phyloP scores from a whole-genome alignment of 1,140 invertebrate species.

The Helicorthomorpha holstii region DNA sequence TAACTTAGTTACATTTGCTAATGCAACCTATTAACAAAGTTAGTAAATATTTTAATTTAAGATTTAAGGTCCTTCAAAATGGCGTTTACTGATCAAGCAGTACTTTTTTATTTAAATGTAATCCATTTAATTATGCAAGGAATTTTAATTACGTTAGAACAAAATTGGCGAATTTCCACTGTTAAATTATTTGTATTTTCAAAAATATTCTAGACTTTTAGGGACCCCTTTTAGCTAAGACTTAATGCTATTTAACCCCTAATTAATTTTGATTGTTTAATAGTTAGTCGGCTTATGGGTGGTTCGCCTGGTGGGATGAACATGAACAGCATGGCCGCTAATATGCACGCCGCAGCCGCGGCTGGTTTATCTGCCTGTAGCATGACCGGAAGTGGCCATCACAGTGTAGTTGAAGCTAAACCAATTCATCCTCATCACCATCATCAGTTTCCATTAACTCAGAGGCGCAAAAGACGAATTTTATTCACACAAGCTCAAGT shows the following conservation, averaged over 20 bases:
- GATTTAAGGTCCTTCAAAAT: too few species aligned
- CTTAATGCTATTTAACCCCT: not conserved
- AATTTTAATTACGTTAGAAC: not conserved
- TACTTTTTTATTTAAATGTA: not conserved
- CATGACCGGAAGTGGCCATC: conserved; percentile 29
- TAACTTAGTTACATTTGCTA: too few species aligned
- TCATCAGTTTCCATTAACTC: conserved; percentile 77
- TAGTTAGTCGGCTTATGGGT: conserved; percentile 78
- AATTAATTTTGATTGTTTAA: conserved; percentile 5
- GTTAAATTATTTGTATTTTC: not conserved
- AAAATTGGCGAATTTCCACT: not conserved
- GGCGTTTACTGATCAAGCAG: not conserved
- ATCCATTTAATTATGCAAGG: not conserved
- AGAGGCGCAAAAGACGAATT: conserved; percentile 37
- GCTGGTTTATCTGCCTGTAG: conserved; percentile 40
- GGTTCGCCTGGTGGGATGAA: conserved; percentile 52
- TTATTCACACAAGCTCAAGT: conserved; percentile 42
- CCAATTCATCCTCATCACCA: too few species aligned
- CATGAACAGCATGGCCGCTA: conserved; percentile 57
- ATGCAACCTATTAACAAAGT: too few species aligned
- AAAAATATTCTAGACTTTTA: not conserved
- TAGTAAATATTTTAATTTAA: too few species aligned
- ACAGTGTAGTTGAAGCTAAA: conserved; percentile 32
- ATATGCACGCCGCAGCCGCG: conserved; percentile 53
- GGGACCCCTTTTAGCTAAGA: not conserved